Base-by-base conservation (phyloP, 2,888 invertebrate genomes). In the Aelia acuminata region DNA sequence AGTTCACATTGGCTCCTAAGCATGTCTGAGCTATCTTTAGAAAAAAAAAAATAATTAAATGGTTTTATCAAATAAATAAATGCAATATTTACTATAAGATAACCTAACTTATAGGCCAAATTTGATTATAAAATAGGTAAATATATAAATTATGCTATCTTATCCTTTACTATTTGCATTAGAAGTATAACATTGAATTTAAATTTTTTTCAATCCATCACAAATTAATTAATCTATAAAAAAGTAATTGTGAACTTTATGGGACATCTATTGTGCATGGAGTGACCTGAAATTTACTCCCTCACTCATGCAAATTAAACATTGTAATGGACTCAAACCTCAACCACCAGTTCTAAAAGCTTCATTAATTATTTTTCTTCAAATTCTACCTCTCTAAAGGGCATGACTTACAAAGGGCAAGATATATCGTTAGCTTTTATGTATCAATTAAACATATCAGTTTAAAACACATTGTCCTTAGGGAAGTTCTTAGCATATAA, bases 291-390 rank as follows among this genome's bases (percentile, higher is more conserved):
- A 7, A 70, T 31, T 70, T 31, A 18, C 63, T 35, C 63, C 20
- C 15, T 18, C 18, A 70, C 63, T 70, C 35, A 35, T 18, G 8
- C 20, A 35, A 70, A 70, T 70, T 70, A 31, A 70, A 70, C 35
- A 35, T 57, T 15, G 57, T 57, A 57, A 57, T 70, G 63, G 63
- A 70, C 63, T 15, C 63, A 35, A 70, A 70, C 63, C 63, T 70
- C 63, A 70, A 70, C 63, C 63, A 35, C 63, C 35, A 70, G 63
- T 70, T 70, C 35, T 70, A 70, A 70, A 70, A 70, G 63, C 63
- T 35, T 70, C 63, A 70, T 70, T 70, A 70, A 70, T 70, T 31
- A 70, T 70, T 31, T 20, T 15, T 2, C 31, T 0, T 20, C 5
- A 70, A 70, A 18, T 35, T 15, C 35, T 8, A 7, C 31, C n/a